Base-by-base conservation (phyloP, 2,888 invertebrate genomes). In the Neelides folsomi region DNA sequence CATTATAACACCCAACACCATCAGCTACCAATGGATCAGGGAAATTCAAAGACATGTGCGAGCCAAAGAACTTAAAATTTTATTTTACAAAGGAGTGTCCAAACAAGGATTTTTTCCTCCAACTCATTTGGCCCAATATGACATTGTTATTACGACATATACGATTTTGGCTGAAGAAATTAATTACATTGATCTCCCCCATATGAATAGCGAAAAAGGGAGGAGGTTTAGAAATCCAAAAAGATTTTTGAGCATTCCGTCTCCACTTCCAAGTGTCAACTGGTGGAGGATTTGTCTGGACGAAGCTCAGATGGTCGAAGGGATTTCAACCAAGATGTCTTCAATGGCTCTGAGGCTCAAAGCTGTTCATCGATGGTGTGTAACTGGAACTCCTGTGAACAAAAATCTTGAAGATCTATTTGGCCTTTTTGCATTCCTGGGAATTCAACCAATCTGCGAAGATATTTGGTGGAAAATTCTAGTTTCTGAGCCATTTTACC, bases 231-330 rank as follows among this genome's bases (percentile, higher is more conserved):
- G 83, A 1, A 71, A 75, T 55, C 74, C 77, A n/a, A 78, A 79
- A 56, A 73, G 77, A 35, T 83, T 79, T 60, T 72, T 79, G 68
- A 72, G 77, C 1, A 74, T 77, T 1, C 78, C 78, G 1, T 78
- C 81, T 43, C 83, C 86, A 0, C 68, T 86, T n/a, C 69, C 76
- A 1, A 75, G 77, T 66, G 73, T 86, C 1, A 71, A 78, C 46
- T 86, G 83, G 82, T 85, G 84, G 84, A 73, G 86, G 51, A 75
- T 85, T 48, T 78, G 82, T 66, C 70, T 85, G 20, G 86, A 86
- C 69, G 86, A 86, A 71, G 85, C 84, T 5, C 86, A 86, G 73
- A 80, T 83, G 76, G 81, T 84, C 1, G 83, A 85, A 66, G 62
- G 64, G 0, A 56, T 60, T 9, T 15, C 50, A 2, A 53, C 57